Conservation (phyloP, 2,888 invertebrate genomes). For the Mythimna impura region DNA sequence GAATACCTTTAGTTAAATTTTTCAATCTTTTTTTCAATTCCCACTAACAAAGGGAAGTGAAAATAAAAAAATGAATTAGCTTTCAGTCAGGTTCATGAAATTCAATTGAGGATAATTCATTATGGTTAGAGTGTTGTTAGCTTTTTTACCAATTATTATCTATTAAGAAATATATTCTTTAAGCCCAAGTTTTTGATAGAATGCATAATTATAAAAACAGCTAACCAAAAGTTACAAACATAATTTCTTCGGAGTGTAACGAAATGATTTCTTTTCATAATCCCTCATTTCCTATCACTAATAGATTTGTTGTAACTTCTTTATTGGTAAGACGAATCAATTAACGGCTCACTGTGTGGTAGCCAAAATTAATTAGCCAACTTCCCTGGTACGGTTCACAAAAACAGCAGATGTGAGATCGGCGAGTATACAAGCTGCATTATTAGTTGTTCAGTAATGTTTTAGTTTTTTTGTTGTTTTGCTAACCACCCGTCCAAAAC, state of each 20-base stretch:
- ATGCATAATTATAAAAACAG: background rate
- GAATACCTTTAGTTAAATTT: no score
- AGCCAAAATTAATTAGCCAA: conserved; percentile 85
- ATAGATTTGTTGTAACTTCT: conserved; percentile 76
- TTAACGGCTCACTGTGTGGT: conserved; percentile 81
- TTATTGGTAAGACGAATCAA: conserved; percentile 86
- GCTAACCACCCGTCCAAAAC: conserved; percentile 83
- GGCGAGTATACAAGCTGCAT: conserved; percentile 81
- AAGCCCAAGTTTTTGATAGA: background rate
- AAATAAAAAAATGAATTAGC: conserved; percentile 13
- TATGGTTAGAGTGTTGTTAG: background rate
- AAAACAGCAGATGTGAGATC: conserved; percentile 87
- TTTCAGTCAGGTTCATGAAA: conserved; percentile 19
- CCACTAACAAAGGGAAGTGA: background rate
- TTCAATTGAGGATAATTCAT: conserved; percentile 4
- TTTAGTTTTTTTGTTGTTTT: conserved; percentile 81
- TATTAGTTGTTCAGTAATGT: conserved; percentile 85
- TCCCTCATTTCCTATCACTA: conserved; percentile 68
- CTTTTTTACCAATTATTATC: background rate
- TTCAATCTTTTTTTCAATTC: no score
- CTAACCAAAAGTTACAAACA: background rate
- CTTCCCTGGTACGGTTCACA: conserved; percentile 82
- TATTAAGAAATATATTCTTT: background rate
- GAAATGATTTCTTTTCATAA: conserved; percentile 51
- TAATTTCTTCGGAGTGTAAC: background rate